Evolutionary conservation across 2,797 vertebrate species (phyloP).

Genomic region (Ctenosaura bakeri): DNA sequence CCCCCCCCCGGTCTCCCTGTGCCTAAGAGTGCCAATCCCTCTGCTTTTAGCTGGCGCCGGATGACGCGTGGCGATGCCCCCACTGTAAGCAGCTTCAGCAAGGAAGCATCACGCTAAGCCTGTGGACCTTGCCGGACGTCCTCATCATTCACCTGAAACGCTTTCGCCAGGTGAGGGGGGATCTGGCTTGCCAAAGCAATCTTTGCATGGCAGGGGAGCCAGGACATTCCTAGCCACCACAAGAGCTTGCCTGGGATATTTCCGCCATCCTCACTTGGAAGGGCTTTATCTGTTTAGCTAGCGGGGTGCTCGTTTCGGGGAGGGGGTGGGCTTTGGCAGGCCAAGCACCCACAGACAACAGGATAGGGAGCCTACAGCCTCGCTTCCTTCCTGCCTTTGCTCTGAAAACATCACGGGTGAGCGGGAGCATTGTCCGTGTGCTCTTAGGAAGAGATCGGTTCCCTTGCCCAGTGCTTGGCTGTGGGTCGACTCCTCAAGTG

Average conservation of each 20-base stretch:
- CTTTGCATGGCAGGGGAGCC: neutral
- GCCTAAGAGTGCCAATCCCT: neutral
- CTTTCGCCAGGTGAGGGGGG: conserved; percentile 90
- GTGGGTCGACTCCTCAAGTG: accelerated
- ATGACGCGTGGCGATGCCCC: conserved; percentile 98
- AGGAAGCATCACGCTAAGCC: conserved; percentile 97
- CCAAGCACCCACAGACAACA: neutral
- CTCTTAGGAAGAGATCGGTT: too few species aligned
- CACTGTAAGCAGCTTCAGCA: conserved; percentile 99
- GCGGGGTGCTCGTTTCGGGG: neutral
- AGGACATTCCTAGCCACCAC: too few species aligned
- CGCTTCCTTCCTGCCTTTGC: neutral
- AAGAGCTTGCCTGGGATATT: too few species aligned
- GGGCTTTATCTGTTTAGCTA: too few species aligned
- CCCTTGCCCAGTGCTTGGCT: neutral
- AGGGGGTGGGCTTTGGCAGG: neutral
- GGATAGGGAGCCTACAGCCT: accelerated
- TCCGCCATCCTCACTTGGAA: neutral
- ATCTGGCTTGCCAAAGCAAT: too few species aligned
- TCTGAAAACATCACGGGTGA: neutral
- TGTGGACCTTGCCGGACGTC: conserved; percentile 98
- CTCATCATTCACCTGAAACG: conserved; percentile 98
- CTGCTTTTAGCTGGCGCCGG: conserved; percentile 91
- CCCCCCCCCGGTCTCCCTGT: too few species aligned
- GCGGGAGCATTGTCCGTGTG: neutral